phyloP scores from a whole-genome alignment of 2,797 vertebrate genomes.

The Enteromius trimaculatus region DNA sequence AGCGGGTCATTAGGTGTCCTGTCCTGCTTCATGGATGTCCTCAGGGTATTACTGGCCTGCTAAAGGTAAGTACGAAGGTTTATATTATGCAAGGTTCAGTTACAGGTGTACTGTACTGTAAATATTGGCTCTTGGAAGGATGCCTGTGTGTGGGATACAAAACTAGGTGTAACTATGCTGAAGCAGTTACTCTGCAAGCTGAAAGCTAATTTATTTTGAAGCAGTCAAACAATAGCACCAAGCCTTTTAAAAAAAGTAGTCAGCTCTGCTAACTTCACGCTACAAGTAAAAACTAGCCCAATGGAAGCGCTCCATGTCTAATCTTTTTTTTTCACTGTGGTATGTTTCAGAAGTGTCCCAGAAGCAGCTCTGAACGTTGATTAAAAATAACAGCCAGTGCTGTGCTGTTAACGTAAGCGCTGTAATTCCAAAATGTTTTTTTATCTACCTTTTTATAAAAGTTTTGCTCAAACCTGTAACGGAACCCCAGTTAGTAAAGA shows the following conservation, averaged over 20 bases:
- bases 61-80: conserved; percentile 44
- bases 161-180: background rate
- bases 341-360: background rate
- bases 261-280: background rate
- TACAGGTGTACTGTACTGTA: conserved; percentile 7
- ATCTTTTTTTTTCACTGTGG: no score
- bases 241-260: background rate
- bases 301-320: no score
- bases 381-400: background rate
- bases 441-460: no score
- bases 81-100: conserved; percentile 27
- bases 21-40: background rate
- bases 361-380: no score
- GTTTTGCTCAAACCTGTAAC: background rate
- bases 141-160: background rate
- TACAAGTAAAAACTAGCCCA: no score
- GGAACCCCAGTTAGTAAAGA: background rate
- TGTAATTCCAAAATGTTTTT: no score
- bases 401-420: background rate
- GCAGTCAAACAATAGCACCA: background rate
- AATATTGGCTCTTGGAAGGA: conserved; percentile 24
- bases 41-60: background rate
- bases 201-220: background rate
- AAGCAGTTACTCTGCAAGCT: background rate
- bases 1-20: background rate